Base-by-base conservation (phyloP, 1,140 invertebrate genomes). In the Hyles vespertilio region DNA sequence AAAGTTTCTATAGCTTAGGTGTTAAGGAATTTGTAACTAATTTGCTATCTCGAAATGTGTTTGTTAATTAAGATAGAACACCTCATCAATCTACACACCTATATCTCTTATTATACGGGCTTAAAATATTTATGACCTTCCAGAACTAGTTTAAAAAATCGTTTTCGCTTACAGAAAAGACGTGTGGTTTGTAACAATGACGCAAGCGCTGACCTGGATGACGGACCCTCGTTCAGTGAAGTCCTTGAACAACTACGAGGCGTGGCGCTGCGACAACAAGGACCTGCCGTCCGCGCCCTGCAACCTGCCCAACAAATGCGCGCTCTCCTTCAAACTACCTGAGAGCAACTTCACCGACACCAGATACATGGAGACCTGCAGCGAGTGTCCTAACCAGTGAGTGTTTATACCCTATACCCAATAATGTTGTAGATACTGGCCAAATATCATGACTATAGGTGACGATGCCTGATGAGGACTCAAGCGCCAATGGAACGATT, bases 121-220 rank as follows among this genome's bases (percentile, higher is more conserved):
- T 22, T 22, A 22, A 22, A 22, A 22, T 22, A 22, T 22, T 22
- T 22, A 22, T 22, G 22, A 22, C 22, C 22, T 22, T 22, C 22
- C 22, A 22, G 22, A 22, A 22, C 22, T 22, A 22, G 22, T 22
- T 22, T 22, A 22, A 22, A 22, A 22, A 22, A 22, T 22, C 22
- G 0, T 22, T 22, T 22, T 22, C 22, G 22, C 2, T 90, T 81
- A 5, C 84, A 96, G 95, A 69, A 92, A 94, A 60, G 96, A 98
- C 75, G 96, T 98, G 5, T 97, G 95, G 90, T 96, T 97, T 73
- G 94, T 98, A 5, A 98, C 96, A 1, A 92, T 93, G n/a, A 97
- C 96, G 0, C 96, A 98, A 90, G 93, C 95, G 32, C 87, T 98
- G 22, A 94, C 94, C 10, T 98, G 96, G 95, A 95, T 98, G 86